phyloP scores from a whole-genome alignment of 2,888 invertebrate genomes.

The Calameuta filiformis region DNA sequence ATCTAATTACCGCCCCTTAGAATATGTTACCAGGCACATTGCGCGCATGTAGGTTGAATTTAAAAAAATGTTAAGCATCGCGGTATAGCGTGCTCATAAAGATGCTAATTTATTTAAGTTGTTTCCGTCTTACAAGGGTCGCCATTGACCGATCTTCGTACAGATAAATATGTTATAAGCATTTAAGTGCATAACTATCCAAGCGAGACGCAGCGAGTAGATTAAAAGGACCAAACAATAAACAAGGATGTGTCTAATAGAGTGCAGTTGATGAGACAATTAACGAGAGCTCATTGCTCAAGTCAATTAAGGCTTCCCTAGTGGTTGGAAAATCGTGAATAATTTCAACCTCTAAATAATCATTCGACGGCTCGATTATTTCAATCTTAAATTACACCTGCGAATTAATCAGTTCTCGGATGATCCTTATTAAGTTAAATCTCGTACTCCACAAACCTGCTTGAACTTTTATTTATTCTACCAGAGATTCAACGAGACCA shows the following conservation, averaged over 20 bases:
- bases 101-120: not conserved
- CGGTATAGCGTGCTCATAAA: not conserved
- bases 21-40: not conserved
- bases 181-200: not conserved
- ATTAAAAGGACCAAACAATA: not conserved
- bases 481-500: not conserved
- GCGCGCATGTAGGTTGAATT: not conserved
- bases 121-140: not conserved
- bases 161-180: not conserved
- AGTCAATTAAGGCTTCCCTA: not conserved
- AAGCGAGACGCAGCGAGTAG: not conserved
- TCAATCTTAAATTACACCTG: not conserved
- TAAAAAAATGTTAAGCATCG: not conserved
- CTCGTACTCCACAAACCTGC: not conserved
- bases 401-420: not conserved
- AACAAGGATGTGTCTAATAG: not conserved
- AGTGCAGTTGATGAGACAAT: not conserved
- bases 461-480: not conserved
- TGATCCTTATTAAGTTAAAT: not conserved
- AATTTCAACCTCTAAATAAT: not conserved
- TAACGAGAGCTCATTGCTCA: not conserved
- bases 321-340: not conserved
- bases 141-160: not conserved
- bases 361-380: not conserved
- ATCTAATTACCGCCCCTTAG: not conserved